Conservation (phyloP, 2,113 vertebrate species). For the Ibidorhyncha struthersii region DNA sequence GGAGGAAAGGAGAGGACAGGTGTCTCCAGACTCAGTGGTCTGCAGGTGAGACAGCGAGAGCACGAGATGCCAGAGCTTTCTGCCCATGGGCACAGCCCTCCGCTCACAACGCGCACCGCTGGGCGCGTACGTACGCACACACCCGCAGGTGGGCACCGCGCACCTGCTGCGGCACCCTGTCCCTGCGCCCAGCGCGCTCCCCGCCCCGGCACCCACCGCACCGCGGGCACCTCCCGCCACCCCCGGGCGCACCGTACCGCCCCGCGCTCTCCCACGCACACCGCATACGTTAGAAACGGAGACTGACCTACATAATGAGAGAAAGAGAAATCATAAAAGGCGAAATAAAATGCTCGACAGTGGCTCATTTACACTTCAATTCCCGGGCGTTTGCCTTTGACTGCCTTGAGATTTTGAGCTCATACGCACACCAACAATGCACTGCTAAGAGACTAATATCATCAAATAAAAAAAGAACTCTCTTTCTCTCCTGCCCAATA, state of each 20-base stretch:
- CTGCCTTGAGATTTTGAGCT: constrained; percentile 51
- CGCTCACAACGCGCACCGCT: fast-evolving
- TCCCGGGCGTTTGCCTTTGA: constrained; percentile 8
- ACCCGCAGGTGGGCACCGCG: too few species aligned
- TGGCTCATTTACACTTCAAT: constrained; percentile 67
- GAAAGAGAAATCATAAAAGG: not conserved
- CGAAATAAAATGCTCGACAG: not conserved
- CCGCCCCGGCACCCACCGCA: not conserved
- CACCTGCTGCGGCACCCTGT: too few species aligned
- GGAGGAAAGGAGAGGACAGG: not conserved
- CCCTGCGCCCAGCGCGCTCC: not conserved
- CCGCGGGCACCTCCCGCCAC: not conserved
- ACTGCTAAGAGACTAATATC: constrained; percentile 22
- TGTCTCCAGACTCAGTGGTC: not conserved
- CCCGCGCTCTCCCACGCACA: not conserved
- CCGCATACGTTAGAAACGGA: not conserved
- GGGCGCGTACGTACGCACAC: not conserved
- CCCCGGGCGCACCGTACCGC: not conserved
- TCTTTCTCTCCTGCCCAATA: constrained; percentile 38
- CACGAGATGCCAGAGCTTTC: not conserved
- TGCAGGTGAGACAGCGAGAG: not conserved
- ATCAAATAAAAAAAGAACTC: constrained; percentile 9
- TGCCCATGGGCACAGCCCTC: not conserved
- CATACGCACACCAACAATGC: not conserved
- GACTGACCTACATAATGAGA: constrained; percentile 29